Base-by-base conservation (phyloP, 2,888 invertebrate species). In the Apamea sordens region DNA sequence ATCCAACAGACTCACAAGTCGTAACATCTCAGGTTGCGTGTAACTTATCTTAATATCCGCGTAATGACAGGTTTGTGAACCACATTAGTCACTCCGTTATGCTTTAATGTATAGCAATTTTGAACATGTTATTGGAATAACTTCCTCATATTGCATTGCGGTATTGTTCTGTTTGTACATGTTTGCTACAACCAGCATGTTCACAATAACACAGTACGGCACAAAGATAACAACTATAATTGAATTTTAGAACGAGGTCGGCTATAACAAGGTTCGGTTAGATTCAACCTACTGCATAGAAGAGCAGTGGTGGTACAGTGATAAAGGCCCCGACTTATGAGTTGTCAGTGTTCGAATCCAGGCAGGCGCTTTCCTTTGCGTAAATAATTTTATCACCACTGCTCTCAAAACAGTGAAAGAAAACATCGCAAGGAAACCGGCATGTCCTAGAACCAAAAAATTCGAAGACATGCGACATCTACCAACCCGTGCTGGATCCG, bases 1-100 rank as follows among this genome's bases (percentile, higher is more conserved):
- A 85, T 87, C 44, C 68, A 71, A 73, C 77, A 85, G 80, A 64
- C 44, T 84, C 64, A 74, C 84, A 85, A 86, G 77, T 84, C 68
- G 80, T 86, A 85, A 87, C 77, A 86, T 83, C 79, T 77, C 71
- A 82, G 79, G 82, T 88, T 86, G 83, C 86, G 80, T 84, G 79
- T 85, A 86, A 84, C 80, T 79, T 80, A 87, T 85, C 72, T 76
- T 81, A 78, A 90, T 80, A 82, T 73, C 63, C 70, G 84, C 86
- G 74, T 91, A 91, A 91, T 91, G 83, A 84, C 83, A 87, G 86
- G 82, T 88, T 86, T 87, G 73, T 80, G 78, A 73, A 73, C 72
- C 79, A 80, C 81, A 83, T 89, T 87, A 86, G 77, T 79, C 85
- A 82, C 75, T 84, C 79, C 76, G 70, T 75, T 86, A 83, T 76